phyloP scores from a whole-genome alignment of 2,797 vertebrate genomes.

The Zenarchopterus dispar region DNA sequence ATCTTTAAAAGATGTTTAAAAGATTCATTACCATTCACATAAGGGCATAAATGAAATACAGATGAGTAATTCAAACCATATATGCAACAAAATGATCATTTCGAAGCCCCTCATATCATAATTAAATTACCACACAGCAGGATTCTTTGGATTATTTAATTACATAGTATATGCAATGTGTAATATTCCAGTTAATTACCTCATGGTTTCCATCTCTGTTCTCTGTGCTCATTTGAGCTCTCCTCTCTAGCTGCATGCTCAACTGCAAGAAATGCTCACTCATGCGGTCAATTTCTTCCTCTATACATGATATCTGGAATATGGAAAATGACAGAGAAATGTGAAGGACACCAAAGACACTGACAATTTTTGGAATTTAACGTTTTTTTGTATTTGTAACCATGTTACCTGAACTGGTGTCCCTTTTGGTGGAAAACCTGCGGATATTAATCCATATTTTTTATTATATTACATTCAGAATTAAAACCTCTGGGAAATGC shows the following conservation, averaged over 20 bases:
- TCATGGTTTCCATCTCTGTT: slow-evolving; percentile 25
- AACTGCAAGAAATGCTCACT: slow-evolving; percentile 85
- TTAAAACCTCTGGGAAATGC: not conserved
- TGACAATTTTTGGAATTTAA: not conserved
- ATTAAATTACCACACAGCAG: slow-evolving; percentile 1
- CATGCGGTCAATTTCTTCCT: slow-evolving; percentile 82
- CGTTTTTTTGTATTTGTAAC: not conserved
- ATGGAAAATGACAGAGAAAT: not conserved
- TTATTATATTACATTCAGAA: not conserved
- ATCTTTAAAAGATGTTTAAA: slow-evolving; percentile 20
- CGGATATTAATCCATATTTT: not conserved
- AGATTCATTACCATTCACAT: slow-evolving; percentile 9
- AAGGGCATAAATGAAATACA: not conserved
- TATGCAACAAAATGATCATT: not conserved
- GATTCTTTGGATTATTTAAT: slow-evolving; percentile 5
- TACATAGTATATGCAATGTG: slow-evolving; percentile 2
- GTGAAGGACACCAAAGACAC: not conserved
- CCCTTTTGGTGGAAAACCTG: slow-evolving; percentile 60
- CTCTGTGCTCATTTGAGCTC: slow-evolving; percentile 56
- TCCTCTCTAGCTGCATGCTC: slow-evolving; percentile 73
- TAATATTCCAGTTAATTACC: slow-evolving; percentile 65
- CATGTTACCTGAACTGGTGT: slow-evolving; percentile 67
- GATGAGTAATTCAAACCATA: not conserved
- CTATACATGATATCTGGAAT: slow-evolving; percentile 71
- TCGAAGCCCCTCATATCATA: slow-evolving; percentile 1